Conservation (phyloP, 1,140 invertebrate genomes). For the Dolichoris vasculosae region DNA sequence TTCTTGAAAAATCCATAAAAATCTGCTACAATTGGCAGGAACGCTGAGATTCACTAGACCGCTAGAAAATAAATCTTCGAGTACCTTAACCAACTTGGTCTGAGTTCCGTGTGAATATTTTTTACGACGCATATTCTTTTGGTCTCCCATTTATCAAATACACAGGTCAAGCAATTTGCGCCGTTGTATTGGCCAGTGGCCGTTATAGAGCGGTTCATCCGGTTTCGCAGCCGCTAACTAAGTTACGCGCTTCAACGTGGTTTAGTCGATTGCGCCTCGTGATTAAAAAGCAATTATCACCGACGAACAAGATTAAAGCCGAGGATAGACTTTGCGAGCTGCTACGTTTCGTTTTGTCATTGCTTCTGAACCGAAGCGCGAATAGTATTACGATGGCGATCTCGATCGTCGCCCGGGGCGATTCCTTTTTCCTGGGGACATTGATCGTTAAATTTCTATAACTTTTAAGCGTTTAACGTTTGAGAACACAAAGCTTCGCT, state of each 20-base stretch:
- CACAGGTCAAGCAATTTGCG: not conserved
- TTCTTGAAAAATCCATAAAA: not conserved
- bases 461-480: not conserved
- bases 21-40: not conserved
- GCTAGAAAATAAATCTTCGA: not conserved
- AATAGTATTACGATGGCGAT: not conserved
- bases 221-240: not conserved
- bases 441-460: not conserved
- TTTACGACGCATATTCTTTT: not conserved
- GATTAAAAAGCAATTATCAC: slow-evolving; percentile 50
- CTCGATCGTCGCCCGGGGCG: not conserved
- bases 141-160: slow-evolving; percentile 10
- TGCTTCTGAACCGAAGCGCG: not conserved
- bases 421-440: not conserved
- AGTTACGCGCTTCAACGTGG: not conserved
- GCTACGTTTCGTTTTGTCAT: not conserved
- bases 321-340: not conserved
- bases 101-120: not conserved
- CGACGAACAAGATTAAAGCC: slow-evolving; percentile 22
- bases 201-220: not conserved
- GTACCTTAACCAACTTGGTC: too few species aligned
- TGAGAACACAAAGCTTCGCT: not conserved
- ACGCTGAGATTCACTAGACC: not conserved
- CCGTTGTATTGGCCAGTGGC: not conserved
- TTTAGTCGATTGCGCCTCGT: slow-evolving; percentile 11